Conservation (phyloP, 2,888 invertebrate species). For the Aradus depressus region DNA sequence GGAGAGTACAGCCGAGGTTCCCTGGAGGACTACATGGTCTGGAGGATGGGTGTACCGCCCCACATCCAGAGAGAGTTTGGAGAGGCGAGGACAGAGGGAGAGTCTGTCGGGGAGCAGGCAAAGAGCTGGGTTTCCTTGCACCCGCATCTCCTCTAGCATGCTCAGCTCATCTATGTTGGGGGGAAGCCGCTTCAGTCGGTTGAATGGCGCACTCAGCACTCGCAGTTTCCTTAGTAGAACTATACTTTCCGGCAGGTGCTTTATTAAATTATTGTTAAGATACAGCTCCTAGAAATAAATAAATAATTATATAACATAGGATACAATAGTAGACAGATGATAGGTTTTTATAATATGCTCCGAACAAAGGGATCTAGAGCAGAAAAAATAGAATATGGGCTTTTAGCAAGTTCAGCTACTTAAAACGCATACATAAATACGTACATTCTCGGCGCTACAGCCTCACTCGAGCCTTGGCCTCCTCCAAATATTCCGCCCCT, state of each 20-base stretch:
- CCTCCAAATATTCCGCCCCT: too few species aligned
- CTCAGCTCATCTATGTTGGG: slow-evolving; percentile 50
- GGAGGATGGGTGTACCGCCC: slow-evolving; percentile 53
- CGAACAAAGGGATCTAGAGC: too few species aligned
- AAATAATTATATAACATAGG: too few species aligned
- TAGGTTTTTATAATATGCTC: too few species aligned
- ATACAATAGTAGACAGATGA: too few species aligned
- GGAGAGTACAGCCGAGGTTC: slow-evolving; percentile 51
- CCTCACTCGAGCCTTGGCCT: too few species aligned
- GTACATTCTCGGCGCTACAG: too few species aligned
- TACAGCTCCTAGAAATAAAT: slow-evolving; percentile 51
- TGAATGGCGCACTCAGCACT: slow-evolving; percentile 58
- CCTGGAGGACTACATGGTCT: slow-evolving; percentile 45
- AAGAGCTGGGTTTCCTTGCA: slow-evolving; percentile 49
- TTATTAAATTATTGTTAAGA: slow-evolving; percentile 58
- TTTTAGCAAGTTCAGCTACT: slow-evolving; percentile 7
- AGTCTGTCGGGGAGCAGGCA: slow-evolving; percentile 52
- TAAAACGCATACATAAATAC: too few species aligned
- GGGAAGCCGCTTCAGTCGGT: slow-evolving; percentile 53
- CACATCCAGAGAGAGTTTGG: slow-evolving; percentile 48
- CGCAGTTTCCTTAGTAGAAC: slow-evolving; percentile 50
- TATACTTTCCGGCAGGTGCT: slow-evolving; percentile 56
- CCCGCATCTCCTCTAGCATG: slow-evolving; percentile 38
- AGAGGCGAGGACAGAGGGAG: slow-evolving; percentile 51
- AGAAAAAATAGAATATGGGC: too few species aligned